Conservation (phyloP, 2,797 vertebrate genomes). For the Manis pentadactyla region DNA sequence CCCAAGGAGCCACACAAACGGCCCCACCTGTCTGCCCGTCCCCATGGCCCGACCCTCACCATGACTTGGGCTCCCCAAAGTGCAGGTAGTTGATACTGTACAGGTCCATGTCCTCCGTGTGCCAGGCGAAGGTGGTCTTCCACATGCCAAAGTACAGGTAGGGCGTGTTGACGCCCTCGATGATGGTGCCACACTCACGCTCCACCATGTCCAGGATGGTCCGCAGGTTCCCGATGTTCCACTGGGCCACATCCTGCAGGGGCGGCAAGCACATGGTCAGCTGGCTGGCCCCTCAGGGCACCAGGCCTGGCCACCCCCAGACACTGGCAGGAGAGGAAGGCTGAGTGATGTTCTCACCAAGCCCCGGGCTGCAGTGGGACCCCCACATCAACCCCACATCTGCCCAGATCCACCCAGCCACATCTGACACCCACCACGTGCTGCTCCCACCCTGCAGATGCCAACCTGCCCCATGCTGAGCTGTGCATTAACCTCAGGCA, state of each 20-base stretch:
- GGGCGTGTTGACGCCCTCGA: constrained; percentile 98
- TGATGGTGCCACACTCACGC: constrained; percentile 98
- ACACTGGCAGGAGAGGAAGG: not conserved
- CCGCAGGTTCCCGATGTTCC: constrained; percentile 97
- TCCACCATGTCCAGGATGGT: constrained; percentile 99
- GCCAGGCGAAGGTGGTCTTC: constrained; percentile 99
- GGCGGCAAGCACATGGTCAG: not conserved
- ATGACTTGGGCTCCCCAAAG: constrained; percentile 98
- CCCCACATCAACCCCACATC: not conserved
- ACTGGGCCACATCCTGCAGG: constrained; percentile 92
- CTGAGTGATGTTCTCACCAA: not conserved
- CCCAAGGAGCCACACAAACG: not conserved
- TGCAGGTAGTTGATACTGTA: constrained; percentile 99
- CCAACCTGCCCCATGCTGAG: not conserved
- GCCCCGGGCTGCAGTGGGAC: rapidly evolving
- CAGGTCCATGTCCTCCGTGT: constrained; percentile 99
- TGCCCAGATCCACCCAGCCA: not conserved
- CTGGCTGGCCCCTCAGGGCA: rapidly evolving
- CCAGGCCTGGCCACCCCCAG: not conserved
- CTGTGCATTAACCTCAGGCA: rapidly evolving
- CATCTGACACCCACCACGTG: not conserved
- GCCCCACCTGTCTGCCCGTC: not conserved
- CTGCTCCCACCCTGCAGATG: not conserved
- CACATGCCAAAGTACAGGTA: constrained; percentile 99
- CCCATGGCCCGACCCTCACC: constrained; percentile 88